A percentile compares a stretch with the other conserved stretches of the same genome.
These are phyloP conservation scores for Smutsia temminckii DNA, from an alignment of 2,797 vertebrate genomes.

Conservation along the genomic window DNA sequence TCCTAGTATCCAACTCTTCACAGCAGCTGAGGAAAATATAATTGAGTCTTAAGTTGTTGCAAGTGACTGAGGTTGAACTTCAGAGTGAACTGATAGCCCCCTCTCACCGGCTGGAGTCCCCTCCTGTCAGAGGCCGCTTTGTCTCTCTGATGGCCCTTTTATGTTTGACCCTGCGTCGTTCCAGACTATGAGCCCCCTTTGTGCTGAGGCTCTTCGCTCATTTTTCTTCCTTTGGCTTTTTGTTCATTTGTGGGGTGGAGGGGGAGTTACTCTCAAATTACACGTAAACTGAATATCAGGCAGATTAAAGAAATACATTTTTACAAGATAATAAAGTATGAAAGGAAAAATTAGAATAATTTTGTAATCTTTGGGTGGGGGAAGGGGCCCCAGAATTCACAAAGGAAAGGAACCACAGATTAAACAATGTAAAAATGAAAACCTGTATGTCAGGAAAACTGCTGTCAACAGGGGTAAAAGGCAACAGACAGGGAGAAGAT, in stretches of 20 bases:
- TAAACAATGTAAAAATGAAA: neutral
- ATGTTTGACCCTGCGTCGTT: neutral
- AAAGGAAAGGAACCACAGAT: conserved; percentile 25
- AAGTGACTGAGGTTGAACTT: neutral
- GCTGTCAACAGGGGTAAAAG: neutral
- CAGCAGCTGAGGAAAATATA: neutral
- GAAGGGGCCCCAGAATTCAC: neutral
- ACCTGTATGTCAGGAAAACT: neutral
- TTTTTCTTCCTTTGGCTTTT: neutral
- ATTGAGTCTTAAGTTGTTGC: neutral
- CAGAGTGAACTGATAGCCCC: neutral
- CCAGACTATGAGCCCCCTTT: neutral
- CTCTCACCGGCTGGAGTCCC: neutral
- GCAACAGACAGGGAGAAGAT: neutral
- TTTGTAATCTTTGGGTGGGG: neutral
- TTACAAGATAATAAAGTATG: conserved; percentile 11
- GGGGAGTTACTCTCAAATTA: neutral
- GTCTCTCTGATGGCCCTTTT: neutral
- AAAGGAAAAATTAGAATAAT: conserved; percentile 26
- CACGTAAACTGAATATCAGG: conserved; percentile 29
- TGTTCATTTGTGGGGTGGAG: neutral
- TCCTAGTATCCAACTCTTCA: neutral
- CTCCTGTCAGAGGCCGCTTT: neutral
- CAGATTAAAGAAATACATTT: neutral
- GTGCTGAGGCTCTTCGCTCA: neutral